phyloP scores from a whole-genome alignment of 2,888 invertebrate genomes.

The Pandemis cinnamomeana region DNA sequence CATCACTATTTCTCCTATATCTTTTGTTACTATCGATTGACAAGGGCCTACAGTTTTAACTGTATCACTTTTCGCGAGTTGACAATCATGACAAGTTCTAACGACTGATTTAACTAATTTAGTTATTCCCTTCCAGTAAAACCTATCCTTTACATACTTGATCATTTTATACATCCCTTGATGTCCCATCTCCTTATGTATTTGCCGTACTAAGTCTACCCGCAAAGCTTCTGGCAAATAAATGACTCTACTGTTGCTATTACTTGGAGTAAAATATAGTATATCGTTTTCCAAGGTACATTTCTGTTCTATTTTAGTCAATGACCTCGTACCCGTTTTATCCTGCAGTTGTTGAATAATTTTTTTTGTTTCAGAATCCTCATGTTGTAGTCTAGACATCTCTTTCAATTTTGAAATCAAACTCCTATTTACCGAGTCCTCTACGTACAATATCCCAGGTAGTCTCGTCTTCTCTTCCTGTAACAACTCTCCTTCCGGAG shows the following conservation, averaged over 20 bases:
- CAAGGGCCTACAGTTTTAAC: background rate
- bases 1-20: constrained; percentile 7
- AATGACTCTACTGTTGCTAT: accelerated
- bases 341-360: background rate
- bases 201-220: background rate
- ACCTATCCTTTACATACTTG: background rate
- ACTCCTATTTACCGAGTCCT: background rate
- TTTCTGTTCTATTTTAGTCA: background rate
- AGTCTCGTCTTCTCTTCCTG: background rate
- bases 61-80: background rate
- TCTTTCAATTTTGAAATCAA: background rate
- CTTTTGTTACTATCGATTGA: background rate
- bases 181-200: background rate
- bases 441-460: background rate
- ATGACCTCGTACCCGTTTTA: background rate
- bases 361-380: background rate
- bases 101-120: background rate
- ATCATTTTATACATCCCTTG: background rate
- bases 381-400: background rate
- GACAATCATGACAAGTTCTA: background rate
- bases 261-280: background rate
- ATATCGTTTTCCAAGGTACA: background rate
- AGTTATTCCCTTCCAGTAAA: background rate
- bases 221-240: background rate
- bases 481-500: background rate